Evolutionary conservation across 1,140 invertebrate genomes (phyloP).

Genomic region (Lasioglossum baleicum): DNA sequence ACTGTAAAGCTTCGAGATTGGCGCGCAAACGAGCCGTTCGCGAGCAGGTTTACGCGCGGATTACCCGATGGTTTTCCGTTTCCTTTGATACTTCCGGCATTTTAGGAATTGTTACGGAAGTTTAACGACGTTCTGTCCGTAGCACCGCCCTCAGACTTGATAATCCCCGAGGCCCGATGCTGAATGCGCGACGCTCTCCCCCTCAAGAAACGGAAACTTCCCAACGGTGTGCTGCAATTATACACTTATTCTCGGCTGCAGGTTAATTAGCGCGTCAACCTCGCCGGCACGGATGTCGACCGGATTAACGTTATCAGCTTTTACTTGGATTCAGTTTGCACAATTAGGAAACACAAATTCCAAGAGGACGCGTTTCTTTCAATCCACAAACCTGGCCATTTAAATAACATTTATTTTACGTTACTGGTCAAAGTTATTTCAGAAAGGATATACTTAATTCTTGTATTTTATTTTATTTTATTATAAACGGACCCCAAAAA

Average conservation of each 20-base stretch:
- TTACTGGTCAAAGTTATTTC: too few species aligned
- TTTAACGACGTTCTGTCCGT: not conserved
- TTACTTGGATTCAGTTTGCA: not conserved
- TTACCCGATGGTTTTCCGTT: not conserved
- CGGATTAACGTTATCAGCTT: not conserved
- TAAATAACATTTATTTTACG: too few species aligned
- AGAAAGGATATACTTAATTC: too few species aligned
- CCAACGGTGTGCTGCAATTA: not conserved
- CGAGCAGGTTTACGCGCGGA: not conserved
- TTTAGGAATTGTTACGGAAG: not conserved
- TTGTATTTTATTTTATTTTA: too few species aligned
- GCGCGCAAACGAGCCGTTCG: not conserved
- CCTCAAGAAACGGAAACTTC: not conserved
- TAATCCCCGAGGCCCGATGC: not conserved
- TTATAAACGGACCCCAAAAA: too few species aligned
- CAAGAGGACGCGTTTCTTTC: not conserved
- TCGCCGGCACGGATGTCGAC: not conserved
- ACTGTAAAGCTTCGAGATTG: not conserved
- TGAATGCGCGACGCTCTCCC: not conserved
- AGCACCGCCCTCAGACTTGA: not conserved
- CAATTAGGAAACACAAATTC: not conserved
- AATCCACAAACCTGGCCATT: not conserved
- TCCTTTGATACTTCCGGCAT: not conserved
- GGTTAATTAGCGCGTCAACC: conserved; percentile 11
- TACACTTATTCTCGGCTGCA: conserved; percentile 1